Evolutionary conservation across 1,140 invertebrate species (phyloP).

Genomic region (Zaprionus taronus): DNA sequence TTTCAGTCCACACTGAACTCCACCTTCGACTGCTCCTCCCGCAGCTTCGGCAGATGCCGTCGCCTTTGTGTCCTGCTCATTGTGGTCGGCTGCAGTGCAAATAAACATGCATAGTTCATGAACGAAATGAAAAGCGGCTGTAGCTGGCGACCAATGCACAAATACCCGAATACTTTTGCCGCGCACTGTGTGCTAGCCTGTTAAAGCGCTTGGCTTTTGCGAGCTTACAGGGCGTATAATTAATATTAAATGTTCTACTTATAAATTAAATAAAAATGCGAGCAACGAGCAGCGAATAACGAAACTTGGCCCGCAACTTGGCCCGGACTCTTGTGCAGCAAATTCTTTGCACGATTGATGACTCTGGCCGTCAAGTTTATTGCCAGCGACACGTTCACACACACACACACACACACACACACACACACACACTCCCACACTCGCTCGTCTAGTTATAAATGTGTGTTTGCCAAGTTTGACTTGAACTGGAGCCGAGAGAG

Average conservation of each 20-base stretch:
- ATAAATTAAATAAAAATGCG: constrained; percentile 78
- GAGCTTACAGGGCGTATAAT: constrained; percentile 78
- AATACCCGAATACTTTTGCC: constrained; percentile 53
- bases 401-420: constrained; percentile 17
- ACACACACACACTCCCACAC: background rate
- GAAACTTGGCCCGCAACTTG: constrained; percentile 19
- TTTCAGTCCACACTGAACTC: background rate
- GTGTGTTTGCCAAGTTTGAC: constrained; percentile 80
- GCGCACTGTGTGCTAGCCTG: constrained; percentile 46
- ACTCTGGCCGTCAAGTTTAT: constrained; percentile 73
- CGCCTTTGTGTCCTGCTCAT: constrained; percentile 60
- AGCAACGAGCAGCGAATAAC: constrained; percentile 17
- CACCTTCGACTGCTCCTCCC: constrained; percentile 14
- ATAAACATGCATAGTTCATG: constrained; percentile 81
- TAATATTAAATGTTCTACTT: constrained; percentile 82
- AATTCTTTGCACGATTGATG: constrained; percentile 67
- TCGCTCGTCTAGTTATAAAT: constrained; percentile 66
- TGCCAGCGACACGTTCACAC: constrained; percentile 57
- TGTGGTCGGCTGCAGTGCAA: constrained; percentile 73
- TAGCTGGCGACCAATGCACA: constrained; percentile 27
- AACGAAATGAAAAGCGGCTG: constrained; percentile 75
- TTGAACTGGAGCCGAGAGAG: constrained; percentile 48
- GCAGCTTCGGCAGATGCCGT: constrained; percentile 14
- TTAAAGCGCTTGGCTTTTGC: constrained; percentile 42
- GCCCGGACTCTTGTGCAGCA: constrained; percentile 33